Conservation (phyloP, 2,113 vertebrate genomes). For the Garra rufa region DNA sequence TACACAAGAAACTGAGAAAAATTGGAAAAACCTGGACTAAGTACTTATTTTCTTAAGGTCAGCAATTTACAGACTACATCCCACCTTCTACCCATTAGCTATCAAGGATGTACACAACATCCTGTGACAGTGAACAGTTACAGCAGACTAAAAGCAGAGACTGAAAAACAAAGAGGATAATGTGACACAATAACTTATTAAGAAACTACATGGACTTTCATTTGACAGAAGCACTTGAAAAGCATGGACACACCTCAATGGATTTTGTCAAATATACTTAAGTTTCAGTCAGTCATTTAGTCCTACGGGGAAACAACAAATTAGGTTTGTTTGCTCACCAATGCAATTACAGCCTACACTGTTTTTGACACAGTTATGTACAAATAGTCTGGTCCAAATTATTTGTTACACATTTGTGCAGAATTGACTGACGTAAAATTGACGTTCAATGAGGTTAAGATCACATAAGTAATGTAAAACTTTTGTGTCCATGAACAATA, state of each 20-base stretch:
- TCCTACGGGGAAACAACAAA: not conserved
- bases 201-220: not conserved
- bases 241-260: not conserved
- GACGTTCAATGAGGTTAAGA: not conserved
- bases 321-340: not conserved
- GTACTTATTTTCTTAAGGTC: constrained; percentile 11
- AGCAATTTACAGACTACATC: constrained; percentile 4
- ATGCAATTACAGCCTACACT: not conserved
- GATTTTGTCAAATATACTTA: not conserved
- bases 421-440: not conserved
- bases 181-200: not conserved
- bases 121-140: not conserved
- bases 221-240: not conserved
- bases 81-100: not conserved
- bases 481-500: not conserved
- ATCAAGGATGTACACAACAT: not conserved
- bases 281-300: not conserved
- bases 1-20: constrained; percentile 23
- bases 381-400: not conserved
- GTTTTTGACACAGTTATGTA: not conserved
- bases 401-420: not conserved
- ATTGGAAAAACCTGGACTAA: constrained; percentile 17
- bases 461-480: not conserved
- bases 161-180: not conserved
- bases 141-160: not conserved